Evolutionary conservation across 1,140 invertebrate species (phyloP).

Genomic region (Helicoverpa zea): DNA sequence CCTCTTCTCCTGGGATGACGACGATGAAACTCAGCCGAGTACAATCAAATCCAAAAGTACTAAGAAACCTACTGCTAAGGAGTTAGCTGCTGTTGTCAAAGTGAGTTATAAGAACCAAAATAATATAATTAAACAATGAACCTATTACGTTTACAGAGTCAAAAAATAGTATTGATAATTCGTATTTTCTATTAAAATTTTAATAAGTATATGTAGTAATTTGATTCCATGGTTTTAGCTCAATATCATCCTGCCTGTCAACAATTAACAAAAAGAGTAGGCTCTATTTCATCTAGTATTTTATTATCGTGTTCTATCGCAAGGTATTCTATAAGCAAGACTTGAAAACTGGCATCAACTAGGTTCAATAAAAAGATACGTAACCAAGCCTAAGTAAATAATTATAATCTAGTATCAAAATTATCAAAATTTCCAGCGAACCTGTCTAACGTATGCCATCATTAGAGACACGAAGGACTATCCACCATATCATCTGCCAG

Average conservation of each 20-base stretch:
- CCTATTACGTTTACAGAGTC: no score
- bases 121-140: no score
- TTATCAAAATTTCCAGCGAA: constrained; percentile 55
- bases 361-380: neutral
- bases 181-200: no score
- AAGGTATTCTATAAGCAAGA: no score
- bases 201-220: no score
- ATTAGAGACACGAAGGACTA: constrained; percentile 68
- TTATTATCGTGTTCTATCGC: no score
- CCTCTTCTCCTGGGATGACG: constrained; percentile 74
- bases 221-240: no score
- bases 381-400: neutral
- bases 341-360: neutral
- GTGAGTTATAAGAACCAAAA: constrained; percentile 30
- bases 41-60: constrained; percentile 71
- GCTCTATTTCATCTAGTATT: no score
- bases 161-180: no score
- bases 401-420: neutral
- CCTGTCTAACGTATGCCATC: constrained; percentile 60
- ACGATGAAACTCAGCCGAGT: constrained; percentile 68
- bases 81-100: constrained; percentile 60
- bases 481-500: constrained; percentile 70
- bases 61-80: constrained; percentile 72
- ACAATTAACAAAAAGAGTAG: no score
- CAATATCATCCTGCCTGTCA: no score